Evolutionary conservation across 92 coral and sea anemone species (phyloP), one percentile per base, ranked within the genome.

Genomic region (Desmophyllum pertusum): DNA sequence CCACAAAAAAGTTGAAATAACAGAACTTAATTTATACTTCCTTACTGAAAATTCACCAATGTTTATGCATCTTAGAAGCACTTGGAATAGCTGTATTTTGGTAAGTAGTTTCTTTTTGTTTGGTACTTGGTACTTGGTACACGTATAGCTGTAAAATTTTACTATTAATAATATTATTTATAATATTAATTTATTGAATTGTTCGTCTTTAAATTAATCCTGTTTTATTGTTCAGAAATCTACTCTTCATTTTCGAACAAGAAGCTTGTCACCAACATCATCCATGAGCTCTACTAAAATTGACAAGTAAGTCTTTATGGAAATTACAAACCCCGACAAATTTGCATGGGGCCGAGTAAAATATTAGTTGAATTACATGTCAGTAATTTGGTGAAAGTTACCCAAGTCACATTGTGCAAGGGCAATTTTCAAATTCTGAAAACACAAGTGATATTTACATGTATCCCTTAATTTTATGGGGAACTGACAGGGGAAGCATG

Each of bases 51-150:
- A 88, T 25, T 94, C 97, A 27, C 95, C 94, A 17, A 97, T 97
- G 99, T 92, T 94, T 86, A 84, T 89, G 51, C 81, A 95, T 78
- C 89, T 97, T 40, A 90, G 84, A 84, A 97, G 97, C 73, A 90
- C 98, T 31, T 97, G 99, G 99, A 95, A 91, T 35, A 94, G 91
- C 84, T 97, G 99, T 81, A 90, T 97, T 41, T 83, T 97, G 93
- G 99, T 97, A 75, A 90, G 98, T 86, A 19, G 10, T 13, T 9
- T 11, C 23, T 46, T 50, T 75, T 35, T 75, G 64, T 7, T 8
- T 45, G 46, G n/a, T n/a, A n/a, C n/a, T n/a, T n/a, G n/a, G n/a
- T n/a, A n/a, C n/a, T n/a, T n/a, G n/a, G n/a, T n/a, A n/a, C n/a
- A n/a, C n/a, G n/a, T n/a, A n/a, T n/a, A n/a, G n/a, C n/a, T n/a